phyloP scores from a whole-genome alignment of 1,140 invertebrate species.

The Zophobas atratus region DNA sequence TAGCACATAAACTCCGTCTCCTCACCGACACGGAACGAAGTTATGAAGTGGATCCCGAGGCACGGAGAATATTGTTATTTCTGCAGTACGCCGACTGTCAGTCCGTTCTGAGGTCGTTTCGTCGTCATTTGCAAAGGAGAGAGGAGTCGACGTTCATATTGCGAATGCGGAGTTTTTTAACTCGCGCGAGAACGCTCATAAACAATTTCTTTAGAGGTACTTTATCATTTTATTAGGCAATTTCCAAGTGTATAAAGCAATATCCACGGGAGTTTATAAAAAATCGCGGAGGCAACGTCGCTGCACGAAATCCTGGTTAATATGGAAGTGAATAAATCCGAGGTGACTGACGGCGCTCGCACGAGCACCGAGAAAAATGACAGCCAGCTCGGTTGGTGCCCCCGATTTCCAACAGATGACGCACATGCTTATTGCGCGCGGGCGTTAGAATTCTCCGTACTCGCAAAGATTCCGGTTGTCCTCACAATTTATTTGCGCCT shows the following conservation, averaged over 20 bases:
- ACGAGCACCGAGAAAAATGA: not conserved
- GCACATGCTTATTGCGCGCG: too few relatives aligned
- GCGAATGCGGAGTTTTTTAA: constrained; percentile 27
- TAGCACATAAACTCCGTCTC: constrained; percentile 29
- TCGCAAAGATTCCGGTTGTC: too few relatives aligned
- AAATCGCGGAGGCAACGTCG: constrained; percentile 43
- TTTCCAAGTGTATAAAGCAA: constrained; percentile 44
- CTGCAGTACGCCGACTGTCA: not conserved
- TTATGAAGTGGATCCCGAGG: constrained; percentile 16
- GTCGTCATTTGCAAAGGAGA: constrained; percentile 33
- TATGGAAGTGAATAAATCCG: constrained; percentile 55
- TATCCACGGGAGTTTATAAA: constrained; percentile 54
- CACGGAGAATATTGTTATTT: constrained; percentile 30
- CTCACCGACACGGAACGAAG: constrained; percentile 6
- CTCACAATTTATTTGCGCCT: too few relatives aligned
- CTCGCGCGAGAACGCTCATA: constrained; percentile 10
- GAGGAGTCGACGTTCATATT: constrained; percentile 9
- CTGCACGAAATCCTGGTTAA: constrained; percentile 52
- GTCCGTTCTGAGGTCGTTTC: constrained; percentile 12
- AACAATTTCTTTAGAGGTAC: constrained; percentile 42
- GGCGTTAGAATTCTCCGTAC: too few relatives aligned
- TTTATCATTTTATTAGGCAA: constrained; percentile 42
- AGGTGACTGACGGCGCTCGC: not conserved
- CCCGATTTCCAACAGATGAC: too few relatives aligned
- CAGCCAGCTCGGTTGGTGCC: too few relatives aligned